Conservation (phyloP, 2,113 vertebrate species). For the Miniopterus natalensis region DNA sequence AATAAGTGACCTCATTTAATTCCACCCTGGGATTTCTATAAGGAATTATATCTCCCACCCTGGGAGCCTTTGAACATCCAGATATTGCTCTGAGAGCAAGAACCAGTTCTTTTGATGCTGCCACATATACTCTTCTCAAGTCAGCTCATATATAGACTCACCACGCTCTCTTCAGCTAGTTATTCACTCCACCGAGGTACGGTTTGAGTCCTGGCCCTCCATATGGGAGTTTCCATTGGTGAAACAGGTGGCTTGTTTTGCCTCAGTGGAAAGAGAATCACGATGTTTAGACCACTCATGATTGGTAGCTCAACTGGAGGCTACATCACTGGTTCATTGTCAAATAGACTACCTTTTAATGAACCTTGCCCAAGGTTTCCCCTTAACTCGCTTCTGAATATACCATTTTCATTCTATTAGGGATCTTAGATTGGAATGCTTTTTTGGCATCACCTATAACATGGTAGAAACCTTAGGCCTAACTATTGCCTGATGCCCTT, state of each 20-base stretch:
- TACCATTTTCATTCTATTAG: not conserved
- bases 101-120: not conserved
- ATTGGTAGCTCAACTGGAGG: not conserved
- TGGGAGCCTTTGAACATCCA: not conserved
- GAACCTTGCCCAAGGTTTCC: not conserved
- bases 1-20: not conserved
- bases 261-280: not conserved
- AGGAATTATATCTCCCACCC: not conserved
- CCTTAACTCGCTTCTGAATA: not conserved
- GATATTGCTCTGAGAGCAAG: not conserved
- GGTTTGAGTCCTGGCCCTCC: not conserved
- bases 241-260: not conserved
- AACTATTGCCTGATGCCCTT: not conserved
- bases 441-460: not conserved
- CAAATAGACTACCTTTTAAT: not conserved
- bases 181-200: not conserved
- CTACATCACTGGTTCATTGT: not conserved
- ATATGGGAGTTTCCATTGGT: not conserved
- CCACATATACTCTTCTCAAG: not conserved
- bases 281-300: not conserved
- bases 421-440: not conserved
- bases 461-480: not conserved
- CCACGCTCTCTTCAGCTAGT: not conserved
- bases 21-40: not conserved
- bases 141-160: not conserved